Evolutionary conservation across 2,113 vertebrate genomes (phyloP).

Genomic region (Lagopus leucura): DNA sequence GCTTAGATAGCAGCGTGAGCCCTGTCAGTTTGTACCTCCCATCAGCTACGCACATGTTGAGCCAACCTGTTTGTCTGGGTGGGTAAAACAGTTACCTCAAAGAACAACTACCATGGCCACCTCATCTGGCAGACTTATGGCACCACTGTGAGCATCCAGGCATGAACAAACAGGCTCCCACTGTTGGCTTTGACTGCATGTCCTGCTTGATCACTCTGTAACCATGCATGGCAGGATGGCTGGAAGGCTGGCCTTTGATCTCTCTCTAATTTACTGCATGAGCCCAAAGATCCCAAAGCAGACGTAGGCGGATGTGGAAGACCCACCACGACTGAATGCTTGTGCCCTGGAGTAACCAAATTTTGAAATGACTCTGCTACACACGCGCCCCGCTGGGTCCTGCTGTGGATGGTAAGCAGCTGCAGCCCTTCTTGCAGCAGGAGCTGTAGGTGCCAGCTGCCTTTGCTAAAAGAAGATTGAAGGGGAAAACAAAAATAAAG

Average conservation of each 20-base stretch:
- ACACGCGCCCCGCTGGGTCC: not conserved
- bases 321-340: not conserved
- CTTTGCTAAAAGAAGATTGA: not conserved
- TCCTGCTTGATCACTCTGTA: not conserved
- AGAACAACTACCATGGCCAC: not conserved
- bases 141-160: fast-evolving
- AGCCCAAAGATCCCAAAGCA: not conserved
- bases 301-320: fast-evolving
- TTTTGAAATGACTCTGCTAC: not conserved
- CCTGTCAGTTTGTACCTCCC: not conserved
- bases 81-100: not conserved
- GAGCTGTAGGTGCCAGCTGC: not conserved
- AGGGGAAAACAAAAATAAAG: not conserved
- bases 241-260: not conserved
- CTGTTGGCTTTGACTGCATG: not conserved
- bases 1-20: not conserved
- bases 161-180: not conserved
- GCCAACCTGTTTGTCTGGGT: not conserved
- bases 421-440: not conserved
- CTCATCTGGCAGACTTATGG: not conserved
- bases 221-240: not conserved
- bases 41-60: not conserved
- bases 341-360: not conserved
- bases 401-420: not conserved
- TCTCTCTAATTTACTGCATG: not conserved